Conservation (phyloP, 1,140 invertebrate genomes). For the Drosophila mojavensis region DNA sequence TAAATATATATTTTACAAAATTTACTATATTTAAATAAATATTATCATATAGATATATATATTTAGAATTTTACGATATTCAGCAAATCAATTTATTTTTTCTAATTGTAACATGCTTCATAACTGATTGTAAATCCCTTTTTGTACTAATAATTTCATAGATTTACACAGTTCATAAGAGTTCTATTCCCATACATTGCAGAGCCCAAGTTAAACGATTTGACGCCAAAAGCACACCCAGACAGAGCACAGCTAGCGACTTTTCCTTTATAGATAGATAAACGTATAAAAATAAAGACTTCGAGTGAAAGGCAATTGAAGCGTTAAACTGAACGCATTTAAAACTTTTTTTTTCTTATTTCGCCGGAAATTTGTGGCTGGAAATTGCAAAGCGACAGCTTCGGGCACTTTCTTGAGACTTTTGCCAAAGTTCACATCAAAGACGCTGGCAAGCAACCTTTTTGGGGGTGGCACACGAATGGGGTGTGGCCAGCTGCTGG, state of each 20-base stretch:
- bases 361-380: not conserved
- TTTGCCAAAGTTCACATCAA: slow-evolving; percentile 63
- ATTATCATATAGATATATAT: too few relatives aligned
- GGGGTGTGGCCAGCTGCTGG: slow-evolving; percentile 12
- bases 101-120: too few relatives aligned
- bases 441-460: slow-evolving; percentile 34
- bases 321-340: slow-evolving; percentile 25
- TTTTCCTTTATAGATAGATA: slow-evolving; percentile 3
- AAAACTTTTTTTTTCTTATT: slow-evolving; percentile 21
- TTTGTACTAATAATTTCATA: too few relatives aligned
- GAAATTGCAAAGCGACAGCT: slow-evolving; percentile 70
- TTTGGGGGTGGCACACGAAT: not conserved
- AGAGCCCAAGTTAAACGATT: too few relatives aligned
- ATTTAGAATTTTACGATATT: too few relatives aligned
- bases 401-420: slow-evolving; percentile 49
- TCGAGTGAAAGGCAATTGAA: slow-evolving; percentile 28
- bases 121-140: too few relatives aligned
- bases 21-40: too few relatives aligned
- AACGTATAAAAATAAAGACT: not conserved
- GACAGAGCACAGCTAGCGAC: not conserved
- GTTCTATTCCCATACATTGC: too few relatives aligned
- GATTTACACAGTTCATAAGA: too few relatives aligned
- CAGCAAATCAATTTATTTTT: too few relatives aligned
- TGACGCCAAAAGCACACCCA: not conserved
- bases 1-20: too few relatives aligned